A percentile compares a stretch with the other conserved stretches of the same genome.
phyloP scores from a whole-genome alignment of 2,113 vertebrate genomes.

The Syngnathus scovelli region DNA sequence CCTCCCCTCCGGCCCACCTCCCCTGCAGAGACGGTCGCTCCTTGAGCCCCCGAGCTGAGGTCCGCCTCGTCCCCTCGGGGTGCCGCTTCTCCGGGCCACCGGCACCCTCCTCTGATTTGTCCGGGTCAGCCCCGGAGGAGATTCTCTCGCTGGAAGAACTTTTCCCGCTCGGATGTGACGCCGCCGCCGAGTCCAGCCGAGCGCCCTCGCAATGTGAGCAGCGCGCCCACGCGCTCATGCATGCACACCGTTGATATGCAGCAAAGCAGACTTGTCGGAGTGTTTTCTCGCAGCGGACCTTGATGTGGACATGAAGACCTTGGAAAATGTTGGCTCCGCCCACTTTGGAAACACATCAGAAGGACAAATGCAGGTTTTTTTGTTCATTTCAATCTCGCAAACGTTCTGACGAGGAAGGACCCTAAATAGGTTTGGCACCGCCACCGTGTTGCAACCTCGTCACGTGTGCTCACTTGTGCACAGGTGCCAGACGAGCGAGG shows the following conservation, averaged over 20 bases:
- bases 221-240: neutral
- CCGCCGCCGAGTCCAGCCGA: constrained; percentile 5
- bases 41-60: constrained; percentile 34
- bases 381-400: neutral
- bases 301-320: constrained; percentile 75
- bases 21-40: constrained; percentile 29
- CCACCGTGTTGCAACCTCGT: neutral
- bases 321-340: constrained; percentile 75
- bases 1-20: constrained; percentile 6
- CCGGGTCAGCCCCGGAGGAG: constrained; percentile 47
- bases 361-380: constrained; percentile 16
- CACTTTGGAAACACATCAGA: constrained; percentile 21
- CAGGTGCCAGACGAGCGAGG: neutral
- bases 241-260: too few relatives aligned
- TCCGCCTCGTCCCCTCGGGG: neutral
- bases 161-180: constrained; percentile 42
- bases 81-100: neutral
- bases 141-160: constrained; percentile 71
- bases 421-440: too few relatives aligned
- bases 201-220: constrained; percentile 64
- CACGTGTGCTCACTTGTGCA: too few relatives aligned
- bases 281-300: constrained; percentile 68
- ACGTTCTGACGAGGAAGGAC: neutral
- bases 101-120: constrained; percentile 27
- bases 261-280: too few relatives aligned